These are phyloP conservation scores for Lutraria rhynchaena DNA, from an alignment of 1,140 invertebrate species.

Conservation along the genomic window DNA sequence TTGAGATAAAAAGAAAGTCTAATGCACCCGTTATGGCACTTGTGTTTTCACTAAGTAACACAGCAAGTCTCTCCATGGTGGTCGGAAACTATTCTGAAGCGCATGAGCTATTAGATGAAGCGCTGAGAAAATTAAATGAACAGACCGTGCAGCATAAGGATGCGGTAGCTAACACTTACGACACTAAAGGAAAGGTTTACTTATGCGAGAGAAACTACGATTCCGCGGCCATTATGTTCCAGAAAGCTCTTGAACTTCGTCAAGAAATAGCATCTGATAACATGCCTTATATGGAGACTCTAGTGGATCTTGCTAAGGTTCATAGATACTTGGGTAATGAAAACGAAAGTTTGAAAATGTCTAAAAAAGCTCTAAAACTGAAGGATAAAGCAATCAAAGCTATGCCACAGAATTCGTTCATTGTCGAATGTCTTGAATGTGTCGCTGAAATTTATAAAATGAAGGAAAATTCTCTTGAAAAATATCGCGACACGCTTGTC, in stretches of 20 bases:
- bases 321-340: not conserved
- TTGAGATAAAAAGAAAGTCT: conserved; percentile 8
- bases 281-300: conserved; percentile 26
- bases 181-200: conserved; percentile 44
- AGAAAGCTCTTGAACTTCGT: conserved; percentile 18
- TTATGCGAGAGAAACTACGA: not conserved
- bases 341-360: not conserved
- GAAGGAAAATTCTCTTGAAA: not conserved
- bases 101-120: conserved; percentile 30
- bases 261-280: conserved; percentile 1
- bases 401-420: conserved; percentile 31
- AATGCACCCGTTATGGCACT: conserved; percentile 11
- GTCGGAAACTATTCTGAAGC: conserved; percentile 14
- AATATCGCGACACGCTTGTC: conserved; percentile 25
- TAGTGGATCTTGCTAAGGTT: conserved; percentile 39
- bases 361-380: conserved; percentile 16
- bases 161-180: conserved; percentile 18
- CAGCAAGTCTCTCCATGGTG: conserved; percentile 7
- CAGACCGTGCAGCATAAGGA: not conserved
- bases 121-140: conserved; percentile 4
- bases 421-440: conserved; percentile 35
- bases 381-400: not conserved
- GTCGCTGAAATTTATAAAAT: conserved; percentile 32
- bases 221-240: conserved; percentile 27
- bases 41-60: conserved; percentile 32